These are phyloP conservation scores for Apamea sordens DNA, from an alignment of 2,888 invertebrate species.

Conservation along the genomic window DNA sequence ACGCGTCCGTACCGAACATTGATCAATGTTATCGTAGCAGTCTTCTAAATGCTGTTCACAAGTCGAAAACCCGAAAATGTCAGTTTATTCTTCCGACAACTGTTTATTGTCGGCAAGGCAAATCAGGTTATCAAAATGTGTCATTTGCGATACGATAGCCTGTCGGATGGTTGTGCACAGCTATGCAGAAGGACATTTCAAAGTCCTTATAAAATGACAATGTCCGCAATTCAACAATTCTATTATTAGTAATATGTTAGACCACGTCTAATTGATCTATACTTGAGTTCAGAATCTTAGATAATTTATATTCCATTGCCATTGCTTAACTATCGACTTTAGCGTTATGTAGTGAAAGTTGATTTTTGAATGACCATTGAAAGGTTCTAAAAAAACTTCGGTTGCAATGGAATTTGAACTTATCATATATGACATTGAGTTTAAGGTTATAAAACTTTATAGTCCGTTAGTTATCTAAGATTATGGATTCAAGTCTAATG, in stretches of 20 bases:
- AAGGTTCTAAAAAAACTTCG: not conserved
- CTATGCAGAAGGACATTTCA: slow-evolving; percentile 7
- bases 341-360: not conserved
- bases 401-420: not conserved
- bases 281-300: slow-evolving; percentile 10
- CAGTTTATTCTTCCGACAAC: not conserved
- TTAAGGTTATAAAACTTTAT: not conserved
- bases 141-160: not conserved
- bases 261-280: slow-evolving; percentile 39
- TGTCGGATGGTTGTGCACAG: not conserved
- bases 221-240: slow-evolving; percentile 26
- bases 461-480: not conserved
- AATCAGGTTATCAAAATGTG: not conserved
- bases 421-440: not conserved
- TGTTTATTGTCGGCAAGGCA: not conserved
- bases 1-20: not conserved
- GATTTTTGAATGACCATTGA: not conserved
- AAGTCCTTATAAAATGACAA: slow-evolving; percentile 11
- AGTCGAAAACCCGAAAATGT: not conserved
- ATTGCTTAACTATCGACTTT: not conserved
- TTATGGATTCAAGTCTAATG: slow-evolving; percentile 23
- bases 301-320: not conserved
- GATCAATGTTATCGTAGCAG: not conserved
- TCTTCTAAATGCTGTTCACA: not conserved
- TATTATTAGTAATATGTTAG: slow-evolving; percentile 46